These are phyloP conservation scores for Sylvietta virens DNA, from an alignment of 2,113 vertebrate genomes.

Conservation along the genomic window DNA sequence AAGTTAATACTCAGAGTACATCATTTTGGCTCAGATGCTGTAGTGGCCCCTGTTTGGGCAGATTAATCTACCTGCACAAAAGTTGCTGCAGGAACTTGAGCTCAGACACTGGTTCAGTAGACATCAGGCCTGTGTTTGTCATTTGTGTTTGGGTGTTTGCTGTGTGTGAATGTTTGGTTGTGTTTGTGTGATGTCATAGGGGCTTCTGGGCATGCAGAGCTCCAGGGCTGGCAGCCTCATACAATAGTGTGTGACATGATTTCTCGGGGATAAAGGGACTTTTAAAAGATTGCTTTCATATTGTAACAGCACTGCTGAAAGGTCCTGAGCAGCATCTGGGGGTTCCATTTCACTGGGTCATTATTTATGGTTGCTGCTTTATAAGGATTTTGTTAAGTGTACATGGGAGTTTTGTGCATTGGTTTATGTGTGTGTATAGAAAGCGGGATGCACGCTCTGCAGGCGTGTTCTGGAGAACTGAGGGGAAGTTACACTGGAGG, in stretches of 20 bases:
- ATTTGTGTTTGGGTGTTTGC: neutral
- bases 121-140: neutral
- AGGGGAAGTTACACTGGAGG: neutral
- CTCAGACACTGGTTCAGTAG: neutral
- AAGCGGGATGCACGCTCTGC: neutral
- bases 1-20: neutral
- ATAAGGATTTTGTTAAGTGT: neutral
- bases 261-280: neutral
- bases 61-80: neutral
- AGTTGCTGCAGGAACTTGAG: neutral
- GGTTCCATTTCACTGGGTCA: neutral
- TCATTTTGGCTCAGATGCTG: neutral
- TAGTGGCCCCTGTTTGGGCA: neutral
- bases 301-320: neutral
- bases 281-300: neutral
- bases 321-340: neutral
- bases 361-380: neutral
- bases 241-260: neutral
- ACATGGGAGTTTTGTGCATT: neutral
- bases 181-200: neutral
- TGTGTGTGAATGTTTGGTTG: neutral
- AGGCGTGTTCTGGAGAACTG: fast-evolving
- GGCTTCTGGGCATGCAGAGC: neutral
- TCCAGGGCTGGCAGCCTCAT: neutral
- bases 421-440: neutral